Conservation (phyloP, 37 sponge, comb jelly and placozoan species). For the Halisarca cf. caerulea region DNA sequence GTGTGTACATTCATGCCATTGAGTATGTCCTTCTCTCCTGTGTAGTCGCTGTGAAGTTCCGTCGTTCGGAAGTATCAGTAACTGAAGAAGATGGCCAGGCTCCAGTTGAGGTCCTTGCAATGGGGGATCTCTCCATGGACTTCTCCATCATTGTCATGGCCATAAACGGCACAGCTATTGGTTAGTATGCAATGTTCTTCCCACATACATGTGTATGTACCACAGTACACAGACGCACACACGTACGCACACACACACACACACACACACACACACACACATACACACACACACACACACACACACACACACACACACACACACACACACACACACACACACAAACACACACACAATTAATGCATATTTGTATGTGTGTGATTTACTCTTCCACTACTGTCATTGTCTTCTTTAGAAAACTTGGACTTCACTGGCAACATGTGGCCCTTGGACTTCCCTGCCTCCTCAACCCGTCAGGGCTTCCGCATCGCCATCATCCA, state of each 20-base stretch:
- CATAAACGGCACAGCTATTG: not conserved
- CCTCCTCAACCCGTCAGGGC: not conserved
- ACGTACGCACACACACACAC: not conserved
- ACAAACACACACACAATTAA: no score
- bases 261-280: not conserved
- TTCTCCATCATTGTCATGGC: constrained; percentile 28
- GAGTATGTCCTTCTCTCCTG: not conserved
- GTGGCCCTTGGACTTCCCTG: constrained; percentile 2
- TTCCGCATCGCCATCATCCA: not conserved
- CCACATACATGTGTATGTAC: not conserved
- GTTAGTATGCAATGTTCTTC: not conserved
- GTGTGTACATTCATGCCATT: not conserved
- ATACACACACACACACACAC: no score
- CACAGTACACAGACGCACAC: not conserved
- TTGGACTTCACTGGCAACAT: constrained; percentile 18
- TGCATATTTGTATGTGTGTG: not conserved
- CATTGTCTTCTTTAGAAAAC: not conserved
- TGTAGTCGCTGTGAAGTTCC: constrained; percentile 11
- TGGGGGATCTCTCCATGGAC: constrained; percentile 5
- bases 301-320: no score
- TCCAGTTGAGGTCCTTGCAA: not conserved
- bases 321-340: no score
- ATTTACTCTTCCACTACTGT: not conserved
- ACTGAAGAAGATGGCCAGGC: not conserved
- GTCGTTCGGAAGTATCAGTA: not conserved